A percentile compares a stretch with the other conserved stretches of the same genome.
phyloP scores from a whole-genome alignment of 2,888 invertebrate genomes.

The Watsonalla cultraria region DNA sequence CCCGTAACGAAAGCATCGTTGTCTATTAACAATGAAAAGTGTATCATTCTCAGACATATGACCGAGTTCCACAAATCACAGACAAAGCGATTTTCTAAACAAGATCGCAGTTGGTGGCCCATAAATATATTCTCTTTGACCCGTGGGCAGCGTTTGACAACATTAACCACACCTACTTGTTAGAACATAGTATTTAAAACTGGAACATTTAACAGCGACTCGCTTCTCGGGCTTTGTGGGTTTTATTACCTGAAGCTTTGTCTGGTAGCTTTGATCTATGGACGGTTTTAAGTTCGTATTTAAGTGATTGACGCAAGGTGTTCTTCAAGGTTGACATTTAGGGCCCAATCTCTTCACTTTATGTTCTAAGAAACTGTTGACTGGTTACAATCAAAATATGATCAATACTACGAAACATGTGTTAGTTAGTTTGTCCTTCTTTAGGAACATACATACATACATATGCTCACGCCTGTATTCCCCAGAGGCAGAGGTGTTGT shows the following conservation, averaged over 20 bases:
- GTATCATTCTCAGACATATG: constrained; percentile 33
- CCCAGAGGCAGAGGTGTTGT: too few relatives aligned
- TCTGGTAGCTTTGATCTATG: constrained; percentile 22
- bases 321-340: constrained; percentile 24
- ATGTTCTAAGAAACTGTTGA: not conserved
- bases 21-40: constrained; percentile 25
- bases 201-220: constrained; percentile 18
- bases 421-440: too few relatives aligned
- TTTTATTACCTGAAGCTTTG: constrained; percentile 11
- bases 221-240: constrained; percentile 22
- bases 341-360: constrained; percentile 15
- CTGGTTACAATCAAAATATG: too few relatives aligned
- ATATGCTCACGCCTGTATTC: too few relatives aligned
- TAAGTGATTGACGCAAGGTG: constrained; percentile 18
- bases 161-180: constrained; percentile 40
- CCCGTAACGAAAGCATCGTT: constrained; percentile 6
- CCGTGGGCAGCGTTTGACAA: constrained; percentile 45
- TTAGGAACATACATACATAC: too few relatives aligned
- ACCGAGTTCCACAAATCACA: constrained; percentile 45
- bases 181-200: constrained; percentile 26
- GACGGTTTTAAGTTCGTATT: constrained; percentile 18
- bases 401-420: too few relatives aligned
- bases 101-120: constrained; percentile 39
- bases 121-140: constrained; percentile 40
- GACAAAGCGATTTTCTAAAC: constrained; percentile 37